phyloP scores from a whole-genome alignment of 2,888 invertebrate genomes.

The Cenopis cana region DNA sequence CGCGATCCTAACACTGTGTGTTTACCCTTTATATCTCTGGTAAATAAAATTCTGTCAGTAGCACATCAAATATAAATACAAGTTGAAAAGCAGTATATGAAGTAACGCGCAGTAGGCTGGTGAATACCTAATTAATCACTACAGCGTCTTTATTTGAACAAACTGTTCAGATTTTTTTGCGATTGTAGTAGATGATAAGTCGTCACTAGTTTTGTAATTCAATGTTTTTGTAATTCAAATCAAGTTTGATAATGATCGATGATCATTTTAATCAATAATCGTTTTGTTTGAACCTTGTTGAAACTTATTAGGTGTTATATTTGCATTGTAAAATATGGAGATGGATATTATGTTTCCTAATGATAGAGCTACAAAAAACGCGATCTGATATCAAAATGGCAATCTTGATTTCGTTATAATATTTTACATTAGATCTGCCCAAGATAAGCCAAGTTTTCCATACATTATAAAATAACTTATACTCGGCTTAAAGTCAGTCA shows the following conservation, averaged over 20 bases:
- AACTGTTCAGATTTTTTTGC: constrained; percentile 3
- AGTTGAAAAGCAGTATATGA: background rate
- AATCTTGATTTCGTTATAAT: constrained; percentile 3
- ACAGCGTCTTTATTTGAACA: constrained; percentile 5
- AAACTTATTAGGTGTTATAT: constrained; percentile 45
- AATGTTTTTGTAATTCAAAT: constrained; percentile 36
- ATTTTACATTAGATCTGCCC: background rate
- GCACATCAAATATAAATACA: background rate
- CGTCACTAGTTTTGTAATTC: constrained; percentile 20
- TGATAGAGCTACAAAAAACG: constrained; percentile 6
- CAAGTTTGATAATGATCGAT: constrained; percentile 35
- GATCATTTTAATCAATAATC: constrained; percentile 32
- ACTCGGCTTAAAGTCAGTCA: background rate
- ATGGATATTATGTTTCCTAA: constrained; percentile 31
- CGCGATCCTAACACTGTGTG: too few species aligned
- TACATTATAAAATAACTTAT: background rate
- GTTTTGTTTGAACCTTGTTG: constrained; percentile 40
- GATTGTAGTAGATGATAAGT: background rate
- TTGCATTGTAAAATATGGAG: constrained; percentile 43
- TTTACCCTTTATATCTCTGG: too few species aligned
- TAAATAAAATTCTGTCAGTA: background rate
- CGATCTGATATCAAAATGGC: constrained; percentile 9
- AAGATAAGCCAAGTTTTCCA: background rate
- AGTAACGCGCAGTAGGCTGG: too few species aligned
- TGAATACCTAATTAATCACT: background rate